Evolutionary conservation across 2,113 vertebrate species (phyloP).

Genomic region (Galemys pyrenaicus): DNA sequence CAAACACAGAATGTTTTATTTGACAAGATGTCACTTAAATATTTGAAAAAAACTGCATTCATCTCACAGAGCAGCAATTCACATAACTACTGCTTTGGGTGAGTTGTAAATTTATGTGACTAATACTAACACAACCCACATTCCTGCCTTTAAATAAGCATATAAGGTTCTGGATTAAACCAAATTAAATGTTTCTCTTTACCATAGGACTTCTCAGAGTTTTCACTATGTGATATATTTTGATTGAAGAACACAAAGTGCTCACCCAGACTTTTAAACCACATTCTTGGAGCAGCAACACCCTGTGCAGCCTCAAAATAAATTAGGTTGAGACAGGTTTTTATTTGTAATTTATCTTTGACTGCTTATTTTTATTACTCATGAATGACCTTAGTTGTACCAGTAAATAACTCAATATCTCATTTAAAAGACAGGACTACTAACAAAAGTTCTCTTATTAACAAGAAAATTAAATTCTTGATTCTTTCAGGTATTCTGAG

Average conservation of each 20-base stretch:
- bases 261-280: not conserved
- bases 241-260: not conserved
- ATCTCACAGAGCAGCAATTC: not conserved
- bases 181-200: not conserved
- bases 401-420: not conserved
- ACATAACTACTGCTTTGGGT: not conserved
- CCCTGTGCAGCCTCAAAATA: not conserved
- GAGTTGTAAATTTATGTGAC: not conserved
- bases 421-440: not conserved
- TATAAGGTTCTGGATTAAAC: not conserved
- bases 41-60: not conserved
- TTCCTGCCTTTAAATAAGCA: not conserved
- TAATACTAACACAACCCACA: not conserved
- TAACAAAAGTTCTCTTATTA: not conserved
- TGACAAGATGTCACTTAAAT: not conserved
- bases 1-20: not conserved
- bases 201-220: not conserved
- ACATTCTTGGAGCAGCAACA: not conserved
- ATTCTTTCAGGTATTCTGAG: not conserved
- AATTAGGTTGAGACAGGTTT: not conserved
- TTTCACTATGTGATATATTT: not conserved
- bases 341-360: not conserved
- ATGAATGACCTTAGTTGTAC: not conserved
- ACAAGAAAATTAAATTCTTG: not conserved
- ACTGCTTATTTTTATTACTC: too few species aligned